Conservation (phyloP, 2,888 invertebrate genomes). For the Dione vanillae region DNA sequence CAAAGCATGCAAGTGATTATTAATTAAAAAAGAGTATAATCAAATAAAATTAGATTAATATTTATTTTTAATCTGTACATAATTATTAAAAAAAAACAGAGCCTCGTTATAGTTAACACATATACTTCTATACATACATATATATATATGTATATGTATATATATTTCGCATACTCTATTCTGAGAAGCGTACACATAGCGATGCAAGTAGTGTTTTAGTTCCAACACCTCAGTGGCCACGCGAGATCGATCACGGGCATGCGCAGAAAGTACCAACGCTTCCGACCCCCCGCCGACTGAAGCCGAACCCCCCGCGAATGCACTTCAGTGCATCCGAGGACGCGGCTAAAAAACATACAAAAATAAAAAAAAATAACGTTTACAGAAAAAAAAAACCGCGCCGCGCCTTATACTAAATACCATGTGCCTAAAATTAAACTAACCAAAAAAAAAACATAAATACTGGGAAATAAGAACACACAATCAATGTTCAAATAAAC, state of each 20-base stretch:
- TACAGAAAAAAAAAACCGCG: constrained; percentile 47
- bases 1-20: not conserved
- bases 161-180: constrained; percentile 25
- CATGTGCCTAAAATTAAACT: constrained; percentile 45
- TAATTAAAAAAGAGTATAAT: not conserved
- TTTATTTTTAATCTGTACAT: not conserved
- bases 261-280: constrained; percentile 64
- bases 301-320: constrained; percentile 68
- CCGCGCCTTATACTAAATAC: constrained; percentile 40
- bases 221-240: constrained; percentile 69
- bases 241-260: constrained; percentile 80
- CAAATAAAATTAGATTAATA: not conserved
- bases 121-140: not conserved
- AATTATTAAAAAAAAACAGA: constrained; percentile 10
- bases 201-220: constrained; percentile 66
- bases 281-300: constrained; percentile 56
- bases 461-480: constrained; percentile 41
- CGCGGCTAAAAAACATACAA: constrained; percentile 64
- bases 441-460: constrained; percentile 5
- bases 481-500: constrained; percentile 60
- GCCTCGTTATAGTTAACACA: not conserved
- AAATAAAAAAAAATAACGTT: constrained; percentile 55
- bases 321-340: constrained; percentile 79
- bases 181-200: constrained; percentile 51
- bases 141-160: not conserved